A percentile compares a stretch with the other conserved stretches of the same genome.
phyloP scores from a whole-genome alignment of 2,797 vertebrate species.

The Gallinago solitaria region DNA sequence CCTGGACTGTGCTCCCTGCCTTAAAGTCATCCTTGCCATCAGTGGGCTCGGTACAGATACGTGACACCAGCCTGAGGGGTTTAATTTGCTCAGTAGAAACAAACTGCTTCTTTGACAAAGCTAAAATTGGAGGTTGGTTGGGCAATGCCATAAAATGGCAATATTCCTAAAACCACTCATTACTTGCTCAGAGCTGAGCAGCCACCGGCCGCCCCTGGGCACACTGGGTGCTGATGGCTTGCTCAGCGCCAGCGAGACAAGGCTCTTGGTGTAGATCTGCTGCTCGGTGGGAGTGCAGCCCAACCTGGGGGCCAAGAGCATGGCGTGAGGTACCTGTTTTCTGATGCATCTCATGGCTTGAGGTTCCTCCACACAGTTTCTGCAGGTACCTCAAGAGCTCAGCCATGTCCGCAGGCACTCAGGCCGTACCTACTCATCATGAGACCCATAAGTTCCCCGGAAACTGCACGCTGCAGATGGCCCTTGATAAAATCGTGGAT shows the following conservation, averaged over 20 bases:
- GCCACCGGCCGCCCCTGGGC: accelerated
- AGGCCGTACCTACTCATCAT: accelerated
- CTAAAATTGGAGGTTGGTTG: not conserved
- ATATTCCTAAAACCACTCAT: not conserved
- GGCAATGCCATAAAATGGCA: accelerated
- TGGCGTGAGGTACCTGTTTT: accelerated
- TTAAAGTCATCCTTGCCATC: not conserved
- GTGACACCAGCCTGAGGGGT: not conserved
- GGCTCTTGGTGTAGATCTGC: not conserved
- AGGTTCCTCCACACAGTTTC: not conserved
- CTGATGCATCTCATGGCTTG: accelerated
- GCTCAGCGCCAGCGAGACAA: accelerated
- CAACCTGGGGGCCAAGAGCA: no score
- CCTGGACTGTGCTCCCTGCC: not conserved
- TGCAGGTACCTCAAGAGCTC: not conserved
- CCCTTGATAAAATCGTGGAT: not conserved
- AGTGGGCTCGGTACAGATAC: accelerated
- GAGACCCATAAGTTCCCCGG: accelerated
- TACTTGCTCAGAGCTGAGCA: accelerated
- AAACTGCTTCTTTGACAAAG: not conserved
- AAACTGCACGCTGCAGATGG: not conserved
- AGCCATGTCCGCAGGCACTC: not conserved
- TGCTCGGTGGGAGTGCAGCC: not conserved
- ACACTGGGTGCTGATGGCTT: not conserved
- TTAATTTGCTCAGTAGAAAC: not conserved